phyloP scores from a whole-genome alignment of 2,113 vertebrate species.

The Nycticebus coucang region DNA sequence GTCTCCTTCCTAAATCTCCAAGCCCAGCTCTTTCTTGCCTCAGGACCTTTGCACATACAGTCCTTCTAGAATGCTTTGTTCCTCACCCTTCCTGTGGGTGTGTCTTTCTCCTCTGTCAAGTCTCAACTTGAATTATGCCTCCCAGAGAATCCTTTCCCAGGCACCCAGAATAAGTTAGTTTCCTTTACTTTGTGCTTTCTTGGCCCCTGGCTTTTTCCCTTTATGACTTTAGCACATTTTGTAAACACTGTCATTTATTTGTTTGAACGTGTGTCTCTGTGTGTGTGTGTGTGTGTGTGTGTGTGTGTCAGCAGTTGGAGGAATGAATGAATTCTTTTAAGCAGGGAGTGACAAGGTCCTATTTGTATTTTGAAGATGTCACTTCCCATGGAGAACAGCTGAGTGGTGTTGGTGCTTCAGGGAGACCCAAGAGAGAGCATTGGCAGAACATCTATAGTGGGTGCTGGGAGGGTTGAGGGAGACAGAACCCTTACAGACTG shows the following conservation, averaged over 20 bases:
- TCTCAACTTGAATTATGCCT: neutral
- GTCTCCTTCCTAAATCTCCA: neutral
- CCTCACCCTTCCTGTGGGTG: neutral
- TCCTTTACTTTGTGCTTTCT: neutral
- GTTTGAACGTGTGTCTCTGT: neutral
- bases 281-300: too few relatives aligned
- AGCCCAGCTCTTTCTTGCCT: neutral
- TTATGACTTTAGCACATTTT: neutral
- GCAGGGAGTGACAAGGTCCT: neutral
- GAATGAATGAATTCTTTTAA: neutral
- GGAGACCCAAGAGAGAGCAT: rapidly evolving
- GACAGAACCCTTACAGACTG: neutral
- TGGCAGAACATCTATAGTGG: neutral
- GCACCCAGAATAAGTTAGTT: neutral
- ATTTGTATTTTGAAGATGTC: neutral
- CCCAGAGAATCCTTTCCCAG: neutral
- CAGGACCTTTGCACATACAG: neutral
- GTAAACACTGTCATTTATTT: neutral
- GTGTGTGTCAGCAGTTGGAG: too few relatives aligned
- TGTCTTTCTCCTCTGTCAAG: neutral
- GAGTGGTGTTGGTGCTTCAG: neutral
- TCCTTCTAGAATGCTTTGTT: neutral
- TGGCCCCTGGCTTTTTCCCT: neutral
- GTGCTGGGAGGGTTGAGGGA: neutral
- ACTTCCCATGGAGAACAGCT: neutral